These are phyloP conservation scores for Pachydiplax longipennis DNA, from an alignment of 2,888 invertebrate species.

Conservation along the genomic window DNA sequence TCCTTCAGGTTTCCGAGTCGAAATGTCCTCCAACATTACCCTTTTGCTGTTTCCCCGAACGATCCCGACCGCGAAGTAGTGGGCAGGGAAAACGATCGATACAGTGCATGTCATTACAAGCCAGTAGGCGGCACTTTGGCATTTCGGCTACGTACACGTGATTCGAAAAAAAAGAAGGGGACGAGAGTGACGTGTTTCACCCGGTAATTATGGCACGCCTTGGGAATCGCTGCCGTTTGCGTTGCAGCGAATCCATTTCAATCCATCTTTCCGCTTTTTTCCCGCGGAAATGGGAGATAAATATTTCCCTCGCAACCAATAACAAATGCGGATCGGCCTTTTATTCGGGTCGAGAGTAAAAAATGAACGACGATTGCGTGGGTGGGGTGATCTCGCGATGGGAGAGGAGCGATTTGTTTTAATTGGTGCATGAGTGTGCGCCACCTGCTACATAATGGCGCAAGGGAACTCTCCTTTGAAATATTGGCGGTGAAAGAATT, in stretches of 20 bases:
- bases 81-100: slow-evolving; percentile 1
- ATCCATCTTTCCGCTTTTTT: background rate
- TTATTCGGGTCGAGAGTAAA: background rate
- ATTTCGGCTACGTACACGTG: background rate
- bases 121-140: slow-evolving; percentile 32
- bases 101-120: slow-evolving; percentile 32
- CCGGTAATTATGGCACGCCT: slow-evolving; percentile 34
- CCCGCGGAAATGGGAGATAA: background rate
- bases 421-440: background rate
- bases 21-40: background rate
- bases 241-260: background rate
- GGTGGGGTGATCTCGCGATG: background rate
- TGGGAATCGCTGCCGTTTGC: slow-evolving; percentile 13
- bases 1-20: too few relatives aligned
- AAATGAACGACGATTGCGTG: background rate
- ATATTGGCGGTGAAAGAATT: background rate
- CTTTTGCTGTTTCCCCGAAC: slow-evolving; percentile 2
- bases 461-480: background rate
- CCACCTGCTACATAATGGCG: background rate
- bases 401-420: background rate
- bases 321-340: background rate
- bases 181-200: background rate
- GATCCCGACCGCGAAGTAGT: background rate
- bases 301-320: background rate
- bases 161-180: background rate